Evolutionary conservation across 2,113 vertebrate species (phyloP), one percentile per base, ranked within the genome.

Genomic region (Guaruba guarouba): DNA sequence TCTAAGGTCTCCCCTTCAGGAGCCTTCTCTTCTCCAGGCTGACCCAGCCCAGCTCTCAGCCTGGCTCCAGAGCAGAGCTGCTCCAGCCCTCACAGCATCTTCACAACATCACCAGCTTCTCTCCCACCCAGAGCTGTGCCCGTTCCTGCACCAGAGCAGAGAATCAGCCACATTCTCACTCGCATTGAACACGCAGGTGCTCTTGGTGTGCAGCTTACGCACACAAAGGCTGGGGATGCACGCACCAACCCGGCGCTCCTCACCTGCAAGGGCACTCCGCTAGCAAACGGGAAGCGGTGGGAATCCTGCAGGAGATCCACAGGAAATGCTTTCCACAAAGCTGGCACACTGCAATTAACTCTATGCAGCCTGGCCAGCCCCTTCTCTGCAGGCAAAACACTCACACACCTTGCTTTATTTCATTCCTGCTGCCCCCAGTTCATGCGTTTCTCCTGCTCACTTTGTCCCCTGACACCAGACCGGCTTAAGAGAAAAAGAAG

Each of bases 401-500:
- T 37, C 1, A 0, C 39, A 33, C 89, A 70, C 85, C 81, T 87
- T 7, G 41, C 51, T 51, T 39, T 16, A 62, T 5, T 80, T 24
- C 82, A 73, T 35, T 86, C 9, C 0, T 0, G 1, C 68, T 59
- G 68, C 89, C 74, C 82, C 55, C 55, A 11, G 89, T 27, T 59
- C 84, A 78, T 0, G 4, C 43, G 3, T 75, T 91, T 71, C 90
- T 78, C 84, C 87, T 15, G 48, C 87, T 90, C 0, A 0, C 78
- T 82, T 55, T 31, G 90, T 85, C 87, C 92, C 85, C 62, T 64
- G 90, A 89, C 17, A 89, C 74, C 84, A 91, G 85, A 27, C 35
- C 11, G 70, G 82, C 90, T 93, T 64, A 79, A 84, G 88, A 94
- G 90, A 24, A 89, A 95, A 94, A 95, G 69, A 64, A 90, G 93